Evolutionary conservation across 2,888 invertebrate species (phyloP).

Genomic region (Diplazon laetatorius): DNA sequence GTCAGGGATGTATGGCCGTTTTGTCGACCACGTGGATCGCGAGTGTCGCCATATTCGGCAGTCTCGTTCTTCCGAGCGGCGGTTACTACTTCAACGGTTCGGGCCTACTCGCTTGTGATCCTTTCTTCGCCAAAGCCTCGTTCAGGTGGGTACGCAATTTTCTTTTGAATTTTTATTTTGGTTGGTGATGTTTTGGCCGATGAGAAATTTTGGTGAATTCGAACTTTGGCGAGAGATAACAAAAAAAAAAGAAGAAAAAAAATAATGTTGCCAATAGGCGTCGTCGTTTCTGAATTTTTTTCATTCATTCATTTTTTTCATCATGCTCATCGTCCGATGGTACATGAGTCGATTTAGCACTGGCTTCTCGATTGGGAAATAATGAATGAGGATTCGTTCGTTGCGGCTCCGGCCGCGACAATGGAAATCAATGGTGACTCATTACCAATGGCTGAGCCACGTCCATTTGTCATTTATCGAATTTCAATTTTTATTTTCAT

Average conservation of each 20-base stretch:
- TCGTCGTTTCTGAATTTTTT: no score
- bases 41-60: constrained; percentile 91
- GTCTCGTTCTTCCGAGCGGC: constrained; percentile 92
- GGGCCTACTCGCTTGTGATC: constrained; percentile 93
- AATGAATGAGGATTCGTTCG: no score
- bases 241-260: no score
- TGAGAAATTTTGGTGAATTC: no score
- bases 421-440: no score
- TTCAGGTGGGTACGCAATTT: constrained; percentile 83
- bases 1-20: constrained; percentile 92
- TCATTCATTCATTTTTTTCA: background rate
- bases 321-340: background rate
- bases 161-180: constrained; percentile 7
- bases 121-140: constrained; percentile 91
- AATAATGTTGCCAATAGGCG: no score
- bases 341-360: no score
- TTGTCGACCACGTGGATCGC: constrained; percentile 94
- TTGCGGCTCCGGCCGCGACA: no score
- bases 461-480: no score
- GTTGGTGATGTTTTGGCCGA: background rate
- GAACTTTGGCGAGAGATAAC: no score
- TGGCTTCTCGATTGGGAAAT: no score
- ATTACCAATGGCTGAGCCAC: no score
- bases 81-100: constrained; percentile 95
- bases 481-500: background rate